Conservation (phyloP, 2,888 invertebrate species). For the Scrobipalpa costella region DNA sequence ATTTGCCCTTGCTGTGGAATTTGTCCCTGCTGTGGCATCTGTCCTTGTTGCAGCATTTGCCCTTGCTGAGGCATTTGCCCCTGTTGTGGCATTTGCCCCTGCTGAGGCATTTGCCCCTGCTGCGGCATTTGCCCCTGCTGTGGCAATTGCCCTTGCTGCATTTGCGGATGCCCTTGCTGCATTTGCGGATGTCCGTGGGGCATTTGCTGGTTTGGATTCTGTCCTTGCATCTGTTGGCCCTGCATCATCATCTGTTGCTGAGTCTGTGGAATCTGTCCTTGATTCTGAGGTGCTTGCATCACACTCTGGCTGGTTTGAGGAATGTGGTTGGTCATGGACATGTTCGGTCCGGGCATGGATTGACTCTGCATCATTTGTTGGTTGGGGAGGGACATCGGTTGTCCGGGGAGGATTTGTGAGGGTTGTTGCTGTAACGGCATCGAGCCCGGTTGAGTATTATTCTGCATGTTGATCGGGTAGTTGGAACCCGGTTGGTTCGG, state of each 20-base stretch:
- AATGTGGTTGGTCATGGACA: conserved; percentile 31
- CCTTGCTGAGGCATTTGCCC: conserved; percentile 37
- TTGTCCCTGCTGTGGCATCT: conserved; percentile 34
- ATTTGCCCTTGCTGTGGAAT: conserved; percentile 32
- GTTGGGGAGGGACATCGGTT: conserved; percentile 51
- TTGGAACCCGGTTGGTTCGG: conserved; percentile 58
- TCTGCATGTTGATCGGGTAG: conserved; percentile 59
- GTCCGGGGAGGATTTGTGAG: conserved; percentile 46
- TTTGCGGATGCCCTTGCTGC: conserved; percentile 43
- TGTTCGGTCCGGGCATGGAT: conserved; percentile 41
- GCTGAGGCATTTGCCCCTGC: conserved; percentile 41
- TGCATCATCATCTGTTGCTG: conserved; percentile 50
- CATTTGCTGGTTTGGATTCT: conserved; percentile 40
- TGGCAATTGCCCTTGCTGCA: conserved; percentile 37
- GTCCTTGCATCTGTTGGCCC: conserved; percentile 43
- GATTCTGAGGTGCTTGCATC: conserved; percentile 28
- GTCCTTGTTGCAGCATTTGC: conserved; percentile 38
- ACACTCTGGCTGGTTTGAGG: conserved; percentile 24
- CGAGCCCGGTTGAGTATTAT: conserved; percentile 47
- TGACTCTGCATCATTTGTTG: conserved; percentile 50
- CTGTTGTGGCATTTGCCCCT: conserved; percentile 17
- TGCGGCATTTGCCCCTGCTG: conserved; percentile 27
- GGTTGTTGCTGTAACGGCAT: conserved; percentile 46
- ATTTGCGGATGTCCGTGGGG: conserved; percentile 36
- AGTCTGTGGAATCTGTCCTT: conserved; percentile 17